These are phyloP conservation scores for Probosciger aterrimus DNA, from an alignment of 2,113 vertebrate genomes.

Conservation along the genomic window DNA sequence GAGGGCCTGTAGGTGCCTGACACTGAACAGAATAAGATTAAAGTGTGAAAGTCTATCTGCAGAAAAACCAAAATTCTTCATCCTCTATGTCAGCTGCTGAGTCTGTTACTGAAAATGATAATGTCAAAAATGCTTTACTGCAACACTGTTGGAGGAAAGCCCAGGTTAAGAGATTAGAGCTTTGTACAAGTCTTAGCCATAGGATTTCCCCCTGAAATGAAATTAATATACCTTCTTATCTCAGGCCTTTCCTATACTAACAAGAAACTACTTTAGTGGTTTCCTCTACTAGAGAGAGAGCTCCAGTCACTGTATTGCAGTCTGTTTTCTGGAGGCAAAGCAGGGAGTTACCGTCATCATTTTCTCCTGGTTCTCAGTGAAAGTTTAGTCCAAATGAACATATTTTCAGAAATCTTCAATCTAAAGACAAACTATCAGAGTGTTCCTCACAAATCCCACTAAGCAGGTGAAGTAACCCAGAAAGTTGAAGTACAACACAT, in stretches of 20 bases:
- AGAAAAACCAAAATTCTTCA: not conserved
- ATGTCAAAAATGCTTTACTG: not conserved
- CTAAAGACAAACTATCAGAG: not conserved
- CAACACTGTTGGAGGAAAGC: not conserved
- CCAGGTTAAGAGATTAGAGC: not conserved
- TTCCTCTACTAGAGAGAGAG: not conserved
- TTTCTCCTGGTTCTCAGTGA: not conserved
- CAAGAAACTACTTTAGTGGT: not conserved
- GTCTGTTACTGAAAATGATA: not conserved
- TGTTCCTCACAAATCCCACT: not conserved
- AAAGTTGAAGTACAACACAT: not conserved
- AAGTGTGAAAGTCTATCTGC: not conserved
- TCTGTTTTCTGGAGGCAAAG: not conserved
- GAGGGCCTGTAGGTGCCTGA: fast-evolving
- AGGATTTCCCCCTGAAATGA: not conserved
- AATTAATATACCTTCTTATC: not conserved
- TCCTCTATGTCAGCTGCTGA: not conserved
- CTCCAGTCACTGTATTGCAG: not conserved
- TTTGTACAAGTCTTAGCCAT: not conserved
- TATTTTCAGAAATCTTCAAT: not conserved
- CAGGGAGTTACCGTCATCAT: not conserved
- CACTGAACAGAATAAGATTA: not conserved
- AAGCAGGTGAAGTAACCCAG: not conserved
- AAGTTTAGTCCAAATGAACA: not conserved
- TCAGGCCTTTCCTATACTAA: not conserved